Percentiles rank a stretch among this genome's conserved stretches.
These are phyloP conservation scores for Phyllopteryx taeniolatus DNA, from an alignment of 2,113 vertebrate species.

Conservation along the genomic window DNA sequence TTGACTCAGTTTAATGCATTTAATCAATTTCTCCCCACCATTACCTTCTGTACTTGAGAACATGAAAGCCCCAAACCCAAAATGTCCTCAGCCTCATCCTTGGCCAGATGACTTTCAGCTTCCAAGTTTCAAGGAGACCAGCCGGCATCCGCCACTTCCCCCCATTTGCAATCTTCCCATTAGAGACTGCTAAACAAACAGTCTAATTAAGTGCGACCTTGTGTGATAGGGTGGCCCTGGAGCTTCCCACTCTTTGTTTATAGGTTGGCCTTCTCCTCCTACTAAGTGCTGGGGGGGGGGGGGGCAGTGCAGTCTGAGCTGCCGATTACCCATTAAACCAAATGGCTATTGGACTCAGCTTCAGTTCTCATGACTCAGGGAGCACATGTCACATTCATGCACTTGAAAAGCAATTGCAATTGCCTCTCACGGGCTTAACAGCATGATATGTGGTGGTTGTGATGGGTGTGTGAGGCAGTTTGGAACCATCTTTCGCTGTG, in stretches of 20 bases:
- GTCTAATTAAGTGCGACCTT: slow-evolving; percentile 61
- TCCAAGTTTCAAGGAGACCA: slow-evolving; percentile 53
- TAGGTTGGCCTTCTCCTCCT: slow-evolving; percentile 47
- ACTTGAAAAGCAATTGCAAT: slow-evolving; percentile 59
- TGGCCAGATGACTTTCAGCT: slow-evolving; percentile 58
- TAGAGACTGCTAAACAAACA: slow-evolving; percentile 61
- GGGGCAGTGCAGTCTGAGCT: slow-evolving; percentile 40
- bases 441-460: slow-evolving; percentile 31
- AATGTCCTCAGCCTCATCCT: slow-evolving; percentile 32
- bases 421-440: slow-evolving; percentile 29
- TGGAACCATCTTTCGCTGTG: slow-evolving; percentile 13
- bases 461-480: slow-evolving; percentile 17
- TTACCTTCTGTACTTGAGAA: slow-evolving; percentile 28
- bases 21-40: slow-evolving; percentile 18
- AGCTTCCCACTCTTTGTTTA: slow-evolving; percentile 54
- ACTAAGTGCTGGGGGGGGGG: slow-evolving; percentile 11
- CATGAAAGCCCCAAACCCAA: slow-evolving; percentile 15
- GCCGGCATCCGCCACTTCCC: slow-evolving; percentile 19
- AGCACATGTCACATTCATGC: slow-evolving; percentile 41
- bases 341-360: slow-evolving; percentile 55
- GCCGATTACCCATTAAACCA: slow-evolving; percentile 59
- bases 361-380: slow-evolving; percentile 16
- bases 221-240: slow-evolving; percentile 46
- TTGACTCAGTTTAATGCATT: slow-evolving; percentile 27
- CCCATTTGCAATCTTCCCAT: slow-evolving; percentile 28